phyloP scores from a whole-genome alignment of 2,888 invertebrate genomes.

The Tortrix viridana region DNA sequence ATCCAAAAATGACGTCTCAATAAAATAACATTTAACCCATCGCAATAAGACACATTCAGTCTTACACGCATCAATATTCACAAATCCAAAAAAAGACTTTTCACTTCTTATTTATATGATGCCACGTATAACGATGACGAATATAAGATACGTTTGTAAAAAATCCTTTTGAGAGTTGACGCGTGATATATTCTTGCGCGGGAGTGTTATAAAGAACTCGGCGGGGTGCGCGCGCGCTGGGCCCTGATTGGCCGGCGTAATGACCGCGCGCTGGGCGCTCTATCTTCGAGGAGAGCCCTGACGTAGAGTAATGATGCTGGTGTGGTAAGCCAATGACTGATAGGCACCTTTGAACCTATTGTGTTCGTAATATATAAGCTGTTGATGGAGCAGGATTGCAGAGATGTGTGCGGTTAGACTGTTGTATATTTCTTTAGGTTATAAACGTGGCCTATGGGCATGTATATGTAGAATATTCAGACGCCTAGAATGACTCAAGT shows the following conservation, averaged over 20 bases:
- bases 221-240: slow-evolving; percentile 74
- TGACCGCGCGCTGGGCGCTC: slow-evolving; percentile 67
- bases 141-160: slow-evolving; percentile 80
- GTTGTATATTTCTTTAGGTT: slow-evolving; percentile 5
- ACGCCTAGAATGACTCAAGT: too few species aligned
- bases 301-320: slow-evolving; percentile 74
- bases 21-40: slow-evolving; percentile 25
- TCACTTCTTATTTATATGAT: slow-evolving; percentile 73
- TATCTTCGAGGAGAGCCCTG: slow-evolving; percentile 59
- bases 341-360: slow-evolving; percentile 76
- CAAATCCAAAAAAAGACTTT: slow-evolving; percentile 73
- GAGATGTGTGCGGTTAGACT: neutral
- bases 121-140: slow-evolving; percentile 79
- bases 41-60: slow-evolving; percentile 37
- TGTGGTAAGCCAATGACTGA: slow-evolving; percentile 78
- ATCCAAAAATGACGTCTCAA: slow-evolving; percentile 33
- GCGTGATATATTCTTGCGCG: slow-evolving; percentile 77
- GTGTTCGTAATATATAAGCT: slow-evolving; percentile 61
- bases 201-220: slow-evolving; percentile 76
- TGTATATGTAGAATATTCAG: too few species aligned
- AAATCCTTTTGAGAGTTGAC: slow-evolving; percentile 74
- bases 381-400: slow-evolving; percentile 26
- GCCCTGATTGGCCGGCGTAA: slow-evolving; percentile 74
- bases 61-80: slow-evolving; percentile 69
- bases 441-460: too few species aligned